A percentile compares a stretch with the other conserved stretches of the same genome.
Evolutionary conservation across 35 echinoderm and acorn worm species (phyloP).

Genomic region (Apostichopus japonicus): DNA sequence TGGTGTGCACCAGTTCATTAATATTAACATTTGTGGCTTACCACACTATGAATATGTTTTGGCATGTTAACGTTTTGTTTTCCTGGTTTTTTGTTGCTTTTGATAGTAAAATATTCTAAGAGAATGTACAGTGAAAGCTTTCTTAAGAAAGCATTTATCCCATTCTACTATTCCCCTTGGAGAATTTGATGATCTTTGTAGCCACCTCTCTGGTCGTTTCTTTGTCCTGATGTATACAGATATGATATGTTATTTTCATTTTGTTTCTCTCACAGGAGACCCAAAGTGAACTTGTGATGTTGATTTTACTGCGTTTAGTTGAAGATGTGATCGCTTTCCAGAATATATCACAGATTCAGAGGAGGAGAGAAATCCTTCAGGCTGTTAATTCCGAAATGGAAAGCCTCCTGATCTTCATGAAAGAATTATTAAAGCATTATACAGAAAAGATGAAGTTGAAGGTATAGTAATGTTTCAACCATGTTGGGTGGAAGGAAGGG

Average conservation of each 20-base stretch:
- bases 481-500: too few species aligned
- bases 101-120: too few species aligned
- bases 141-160: too few species aligned
- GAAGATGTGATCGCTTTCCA: constrained; percentile 90
- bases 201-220: too few species aligned
- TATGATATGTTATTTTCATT: not conserved
- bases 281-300: constrained; percentile 89
- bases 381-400: constrained; percentile 79
- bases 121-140: too few species aligned
- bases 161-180: too few species aligned
- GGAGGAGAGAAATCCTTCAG: constrained; percentile 71
- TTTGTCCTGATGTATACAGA: too few species aligned
- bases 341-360: constrained; percentile 59
- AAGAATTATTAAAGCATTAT: constrained; percentile 68
- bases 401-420: constrained; percentile 71
- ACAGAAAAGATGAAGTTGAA: constrained; percentile 59
- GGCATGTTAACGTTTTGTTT: too few species aligned
- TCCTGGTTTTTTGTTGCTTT: not conserved
- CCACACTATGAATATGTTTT: too few species aligned
- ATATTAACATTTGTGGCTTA: too few species aligned
- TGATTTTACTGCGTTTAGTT: constrained; percentile 83
- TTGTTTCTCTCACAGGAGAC: constrained; percentile 60
- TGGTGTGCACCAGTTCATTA: too few species aligned
- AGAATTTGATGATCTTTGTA: not conserved
- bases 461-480: constrained; percentile 15